A percentile compares a stretch with the other conserved stretches of the same genome.
Conservation (phyloP, 2,113 vertebrate species). For the Anguilla japonica region DNA sequence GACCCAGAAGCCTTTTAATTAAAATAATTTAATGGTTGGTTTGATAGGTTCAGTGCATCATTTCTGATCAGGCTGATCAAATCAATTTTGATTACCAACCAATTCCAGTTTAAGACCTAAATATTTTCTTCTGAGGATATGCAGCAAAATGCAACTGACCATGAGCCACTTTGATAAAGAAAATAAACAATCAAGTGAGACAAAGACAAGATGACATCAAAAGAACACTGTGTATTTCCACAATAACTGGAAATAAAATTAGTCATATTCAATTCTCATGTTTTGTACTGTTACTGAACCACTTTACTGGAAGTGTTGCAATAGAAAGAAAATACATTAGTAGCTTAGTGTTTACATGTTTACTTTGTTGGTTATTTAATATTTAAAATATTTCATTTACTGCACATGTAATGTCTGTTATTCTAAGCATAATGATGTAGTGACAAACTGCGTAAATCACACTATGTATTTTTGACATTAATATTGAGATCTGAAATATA, state of each 20-base stretch:
- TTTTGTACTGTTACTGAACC: slow-evolving; percentile 93
- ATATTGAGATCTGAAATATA: slow-evolving; percentile 95
- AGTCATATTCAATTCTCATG: slow-evolving; percentile 78
- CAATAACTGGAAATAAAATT: slow-evolving; percentile 85
- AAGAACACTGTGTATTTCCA: slow-evolving; percentile 85
- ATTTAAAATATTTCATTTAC: slow-evolving; percentile 99
- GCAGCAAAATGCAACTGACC: not conserved
- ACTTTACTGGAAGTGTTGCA: slow-evolving; percentile 96
- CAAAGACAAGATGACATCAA: slow-evolving; percentile 61
- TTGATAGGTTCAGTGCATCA: slow-evolving; percentile 8
- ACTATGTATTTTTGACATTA: slow-evolving; percentile 99
- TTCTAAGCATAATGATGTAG: slow-evolving; percentile 94
- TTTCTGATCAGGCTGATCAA: slow-evolving; percentile 10
- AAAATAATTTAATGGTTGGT: not conserved
- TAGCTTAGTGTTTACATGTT: slow-evolving; percentile 99
- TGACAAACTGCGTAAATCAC: slow-evolving; percentile 97
- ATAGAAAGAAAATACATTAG: slow-evolving; percentile 81
- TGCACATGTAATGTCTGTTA: slow-evolving; percentile 93
- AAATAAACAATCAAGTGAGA: slow-evolving; percentile 54
- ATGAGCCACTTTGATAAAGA: slow-evolving; percentile 58
- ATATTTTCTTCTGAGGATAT: slow-evolving; percentile 30
- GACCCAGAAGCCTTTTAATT: not conserved
- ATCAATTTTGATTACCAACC: slow-evolving; percentile 27
- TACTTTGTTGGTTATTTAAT: slow-evolving; percentile 98
- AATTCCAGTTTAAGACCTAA: slow-evolving; percentile 26